Evolutionary conservation across 2,113 vertebrate genomes (phyloP).

Genomic region (Hiodon alosoides): DNA sequence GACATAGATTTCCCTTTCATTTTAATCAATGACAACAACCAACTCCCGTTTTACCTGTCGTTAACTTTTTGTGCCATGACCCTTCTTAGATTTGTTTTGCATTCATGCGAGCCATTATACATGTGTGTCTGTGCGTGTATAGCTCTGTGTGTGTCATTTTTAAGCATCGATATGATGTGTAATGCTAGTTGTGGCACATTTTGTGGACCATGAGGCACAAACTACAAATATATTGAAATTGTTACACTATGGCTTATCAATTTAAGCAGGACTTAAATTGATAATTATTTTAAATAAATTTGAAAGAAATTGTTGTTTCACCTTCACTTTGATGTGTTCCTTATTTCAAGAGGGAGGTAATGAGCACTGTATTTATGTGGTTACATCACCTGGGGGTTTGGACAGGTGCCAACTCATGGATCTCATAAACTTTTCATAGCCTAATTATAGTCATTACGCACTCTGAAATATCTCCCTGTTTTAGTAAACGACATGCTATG

Average conservation of each 20-base stretch:
- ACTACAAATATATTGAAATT: no score
- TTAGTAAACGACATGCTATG: background rate
- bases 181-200: no score
- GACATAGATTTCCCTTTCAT: no score
- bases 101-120: no score
- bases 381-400: background rate
- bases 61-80: no score
- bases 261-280: background rate
- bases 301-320: background rate
- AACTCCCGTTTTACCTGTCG: no score
- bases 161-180: no score
- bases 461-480: background rate
- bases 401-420: background rate
- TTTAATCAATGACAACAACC: no score
- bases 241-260: background rate
- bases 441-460: slow-evolving; percentile 9
- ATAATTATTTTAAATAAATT: background rate
- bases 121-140: no score
- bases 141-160: no score
- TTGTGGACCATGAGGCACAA: no score
- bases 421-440: slow-evolving; percentile 11
- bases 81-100: no score
- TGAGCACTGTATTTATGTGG: background rate
- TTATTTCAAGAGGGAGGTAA: background rate
- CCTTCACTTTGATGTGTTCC: background rate